A percentile compares a stretch with the other conserved stretches of the same genome.
Evolutionary conservation across 2,797 vertebrate species (phyloP).

Genomic region (Rhodeus uyekii): DNA sequence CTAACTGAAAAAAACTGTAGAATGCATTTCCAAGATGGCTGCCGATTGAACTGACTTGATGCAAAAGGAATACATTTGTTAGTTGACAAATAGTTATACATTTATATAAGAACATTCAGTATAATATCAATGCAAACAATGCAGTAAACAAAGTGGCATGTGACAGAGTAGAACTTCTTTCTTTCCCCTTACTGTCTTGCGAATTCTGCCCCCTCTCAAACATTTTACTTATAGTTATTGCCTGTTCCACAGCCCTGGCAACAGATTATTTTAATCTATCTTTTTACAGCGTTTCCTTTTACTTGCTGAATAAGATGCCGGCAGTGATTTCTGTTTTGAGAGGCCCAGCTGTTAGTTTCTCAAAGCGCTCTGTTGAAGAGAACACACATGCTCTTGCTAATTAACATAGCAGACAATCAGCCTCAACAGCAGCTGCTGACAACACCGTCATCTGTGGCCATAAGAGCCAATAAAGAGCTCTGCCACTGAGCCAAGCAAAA

Average conservation of each 20-base stretch:
- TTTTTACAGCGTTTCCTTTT: constrained; percentile 39
- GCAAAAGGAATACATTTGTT: background rate
- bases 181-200: background rate
- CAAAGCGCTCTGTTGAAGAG: constrained; percentile 13
- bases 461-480: constrained; percentile 19
- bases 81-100: background rate
- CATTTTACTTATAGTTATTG: constrained; percentile 37
- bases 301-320: background rate
- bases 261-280: constrained; percentile 50
- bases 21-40: background rate
- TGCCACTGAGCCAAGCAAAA: constrained; percentile 5
- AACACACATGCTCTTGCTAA: constrained; percentile 36
- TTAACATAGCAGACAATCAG: constrained; percentile 47
- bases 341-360: constrained; percentile 32
- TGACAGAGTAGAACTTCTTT: background rate
- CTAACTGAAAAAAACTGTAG: background rate
- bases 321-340: constrained; percentile 42
- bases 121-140: background rate
- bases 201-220: background rate
- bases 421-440: constrained; percentile 37
- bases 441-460: constrained; percentile 31
- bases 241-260: constrained; percentile 35
- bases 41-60: background rate
- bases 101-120: background rate
- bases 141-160: background rate